These are phyloP conservation scores for Pao palembangensis DNA, from an alignment of 2,113 vertebrate species.

Conservation along the genomic window DNA sequence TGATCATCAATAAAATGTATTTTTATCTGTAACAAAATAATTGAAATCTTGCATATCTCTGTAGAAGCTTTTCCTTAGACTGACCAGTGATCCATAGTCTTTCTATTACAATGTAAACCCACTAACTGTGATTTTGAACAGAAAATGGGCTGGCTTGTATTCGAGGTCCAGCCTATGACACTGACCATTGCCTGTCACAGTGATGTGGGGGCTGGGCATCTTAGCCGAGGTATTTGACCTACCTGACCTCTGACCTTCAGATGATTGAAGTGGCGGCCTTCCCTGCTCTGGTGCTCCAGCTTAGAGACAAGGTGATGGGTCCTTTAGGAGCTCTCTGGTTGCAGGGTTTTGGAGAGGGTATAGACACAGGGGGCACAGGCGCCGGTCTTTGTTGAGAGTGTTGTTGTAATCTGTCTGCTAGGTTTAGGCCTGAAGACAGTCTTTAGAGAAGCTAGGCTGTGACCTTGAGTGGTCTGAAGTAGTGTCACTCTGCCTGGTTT, in stretches of 20 bases:
- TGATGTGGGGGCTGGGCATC: constrained; percentile 64
- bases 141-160: constrained; percentile 41
- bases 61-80: constrained; percentile 51
- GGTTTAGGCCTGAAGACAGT: constrained; percentile 60
- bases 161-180: constrained; percentile 60
- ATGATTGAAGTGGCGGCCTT: constrained; percentile 77
- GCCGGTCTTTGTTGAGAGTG: constrained; percentile 64
- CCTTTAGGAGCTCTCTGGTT: constrained; percentile 74
- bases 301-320: constrained; percentile 76
- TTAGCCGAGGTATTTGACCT: constrained; percentile 77
- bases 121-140: constrained; percentile 31
- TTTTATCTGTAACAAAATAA: constrained; percentile 58
- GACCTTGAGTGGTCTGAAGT: constrained; percentile 64
- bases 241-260: constrained; percentile 60
- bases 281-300: constrained; percentile 66
- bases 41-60: constrained; percentile 53
- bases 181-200: constrained; percentile 73
- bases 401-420: constrained; percentile 68
- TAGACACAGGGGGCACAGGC: constrained; percentile 53
- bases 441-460: constrained; percentile 55
- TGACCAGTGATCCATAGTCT: constrained; percentile 46
- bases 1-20: constrained; percentile 42
- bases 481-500: constrained; percentile 42
- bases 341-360: constrained; percentile 59
- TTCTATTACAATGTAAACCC: constrained; percentile 47